Evolutionary conservation across 2,888 invertebrate species (phyloP).

Genomic region (Campaea margaritaria): DNA sequence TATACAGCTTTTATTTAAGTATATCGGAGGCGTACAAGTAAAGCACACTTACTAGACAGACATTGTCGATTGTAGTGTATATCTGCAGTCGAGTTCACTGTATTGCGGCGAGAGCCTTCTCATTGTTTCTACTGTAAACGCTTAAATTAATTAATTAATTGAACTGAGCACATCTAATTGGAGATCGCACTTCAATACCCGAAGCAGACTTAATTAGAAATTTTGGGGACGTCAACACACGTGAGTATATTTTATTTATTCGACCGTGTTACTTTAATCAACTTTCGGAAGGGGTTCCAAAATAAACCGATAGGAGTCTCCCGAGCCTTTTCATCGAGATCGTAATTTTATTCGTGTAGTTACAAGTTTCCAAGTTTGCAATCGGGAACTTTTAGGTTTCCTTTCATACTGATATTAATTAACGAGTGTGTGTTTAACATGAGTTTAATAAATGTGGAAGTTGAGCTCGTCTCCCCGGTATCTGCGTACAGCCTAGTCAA

Average conservation of each 20-base stretch:
- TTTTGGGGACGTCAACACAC: conserved; percentile 54
- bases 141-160: conserved; percentile 22
- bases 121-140: conserved; percentile 9
- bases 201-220: conserved; percentile 38
- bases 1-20: neutral
- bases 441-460: conserved; percentile 75
- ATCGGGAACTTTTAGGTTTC: conserved; percentile 78
- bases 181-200: conserved; percentile 21
- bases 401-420: conserved; percentile 79
- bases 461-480: conserved; percentile 51
- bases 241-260: conserved; percentile 65
- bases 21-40: neutral
- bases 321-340: conserved; percentile 60
- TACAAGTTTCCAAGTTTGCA: conserved; percentile 65
- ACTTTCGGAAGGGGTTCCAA: conserved; percentile 57
- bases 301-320: conserved; percentile 62
- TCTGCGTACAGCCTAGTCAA: conserved; percentile 50
- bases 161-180: conserved; percentile 22
- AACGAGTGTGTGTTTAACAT: conserved; percentile 70
- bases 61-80: conserved; percentile 4
- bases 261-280: conserved; percentile 66
- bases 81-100: neutral
- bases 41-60: neutral
- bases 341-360: conserved; percentile 67
- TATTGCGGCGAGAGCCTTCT: neutral